Conservation (phyloP, 2,113 vertebrate species). For the Orthonyx spaldingii region DNA sequence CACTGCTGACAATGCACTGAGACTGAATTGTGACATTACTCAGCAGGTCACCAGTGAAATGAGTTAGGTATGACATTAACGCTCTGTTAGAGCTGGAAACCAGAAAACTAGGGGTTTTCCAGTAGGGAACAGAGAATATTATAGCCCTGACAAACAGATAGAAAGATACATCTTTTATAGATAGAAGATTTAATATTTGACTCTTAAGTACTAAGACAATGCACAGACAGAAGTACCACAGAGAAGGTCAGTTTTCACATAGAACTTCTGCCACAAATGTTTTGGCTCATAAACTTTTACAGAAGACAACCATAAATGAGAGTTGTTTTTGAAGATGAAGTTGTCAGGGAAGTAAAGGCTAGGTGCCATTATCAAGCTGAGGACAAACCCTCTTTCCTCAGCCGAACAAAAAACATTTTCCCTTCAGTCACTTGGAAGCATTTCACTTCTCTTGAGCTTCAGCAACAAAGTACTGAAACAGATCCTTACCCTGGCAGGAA, state of each 20-base stretch:
- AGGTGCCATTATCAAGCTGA: not conserved
- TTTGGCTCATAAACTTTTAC: not conserved
- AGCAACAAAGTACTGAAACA: not conserved
- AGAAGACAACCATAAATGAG: not conserved
- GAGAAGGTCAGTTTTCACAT: not conserved
- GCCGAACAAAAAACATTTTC: not conserved
- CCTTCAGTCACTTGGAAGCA: not conserved
- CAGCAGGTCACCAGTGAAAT: not conserved
- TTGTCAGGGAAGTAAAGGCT: not conserved
- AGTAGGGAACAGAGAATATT: not conserved
- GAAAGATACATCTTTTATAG: not conserved
- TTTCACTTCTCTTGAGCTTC: not conserved
- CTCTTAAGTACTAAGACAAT: not conserved
- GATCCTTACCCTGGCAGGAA: not conserved
- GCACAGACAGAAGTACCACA: not conserved
- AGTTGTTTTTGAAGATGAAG: not conserved
- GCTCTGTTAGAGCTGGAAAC: not conserved
- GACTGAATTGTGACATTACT: not conserved
- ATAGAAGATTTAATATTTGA: not conserved
- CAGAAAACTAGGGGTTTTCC: not conserved
- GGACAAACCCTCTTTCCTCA: not conserved
- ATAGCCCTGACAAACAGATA: not conserved
- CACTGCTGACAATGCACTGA: constrained; percentile 32
- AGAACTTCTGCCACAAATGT: not conserved
- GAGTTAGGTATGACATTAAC: not conserved